Percentiles rank a stretch among this genome's conserved stretches.
Conservation (phyloP, 2,888 invertebrate genomes). For the Melolontha melolontha region DNA sequence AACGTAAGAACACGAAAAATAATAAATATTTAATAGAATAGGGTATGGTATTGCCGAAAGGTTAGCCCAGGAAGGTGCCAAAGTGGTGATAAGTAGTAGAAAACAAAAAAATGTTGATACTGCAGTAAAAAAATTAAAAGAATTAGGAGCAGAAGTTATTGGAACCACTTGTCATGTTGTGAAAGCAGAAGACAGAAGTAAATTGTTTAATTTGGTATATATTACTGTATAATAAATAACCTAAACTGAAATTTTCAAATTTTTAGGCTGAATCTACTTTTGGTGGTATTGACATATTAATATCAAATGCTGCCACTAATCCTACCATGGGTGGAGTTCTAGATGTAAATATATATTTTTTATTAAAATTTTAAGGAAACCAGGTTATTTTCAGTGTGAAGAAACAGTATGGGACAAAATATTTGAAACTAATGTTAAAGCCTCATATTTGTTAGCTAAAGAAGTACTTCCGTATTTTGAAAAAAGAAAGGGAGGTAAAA, state of each 20-base stretch:
- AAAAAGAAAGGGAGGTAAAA: constrained; percentile 82
- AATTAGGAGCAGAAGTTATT: constrained; percentile 77
- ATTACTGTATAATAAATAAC: constrained; percentile 43
- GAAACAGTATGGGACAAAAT: constrained; percentile 95
- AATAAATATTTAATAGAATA: constrained; percentile 71
- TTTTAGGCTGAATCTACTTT: constrained; percentile 77
- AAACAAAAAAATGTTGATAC: constrained; percentile 86
- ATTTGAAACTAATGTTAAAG: constrained; percentile 95
- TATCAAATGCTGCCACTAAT: constrained; percentile 96
- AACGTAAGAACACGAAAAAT: neutral
- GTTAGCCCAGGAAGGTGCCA: constrained; percentile 90
- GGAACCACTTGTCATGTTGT: constrained; percentile 94
- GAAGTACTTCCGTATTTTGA: constrained; percentile 86
- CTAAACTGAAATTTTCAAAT: constrained; percentile 42
- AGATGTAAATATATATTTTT: constrained; percentile 68
- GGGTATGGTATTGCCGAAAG: constrained; percentile 92
- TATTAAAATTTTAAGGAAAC: neutral
- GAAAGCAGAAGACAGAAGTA: constrained; percentile 82
- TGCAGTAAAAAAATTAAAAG: constrained; percentile 78
- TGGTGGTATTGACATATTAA: constrained; percentile 92
- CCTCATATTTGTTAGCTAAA: constrained; percentile 87
- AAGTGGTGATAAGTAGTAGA: constrained; percentile 91
- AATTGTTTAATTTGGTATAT: constrained; percentile 77
- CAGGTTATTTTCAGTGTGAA: constrained; percentile 70
- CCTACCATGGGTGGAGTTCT: constrained; percentile 84